These are phyloP conservation scores for Sciurus vulgaris DNA, from an alignment of 2,797 vertebrate genomes.

Conservation along the genomic window DNA sequence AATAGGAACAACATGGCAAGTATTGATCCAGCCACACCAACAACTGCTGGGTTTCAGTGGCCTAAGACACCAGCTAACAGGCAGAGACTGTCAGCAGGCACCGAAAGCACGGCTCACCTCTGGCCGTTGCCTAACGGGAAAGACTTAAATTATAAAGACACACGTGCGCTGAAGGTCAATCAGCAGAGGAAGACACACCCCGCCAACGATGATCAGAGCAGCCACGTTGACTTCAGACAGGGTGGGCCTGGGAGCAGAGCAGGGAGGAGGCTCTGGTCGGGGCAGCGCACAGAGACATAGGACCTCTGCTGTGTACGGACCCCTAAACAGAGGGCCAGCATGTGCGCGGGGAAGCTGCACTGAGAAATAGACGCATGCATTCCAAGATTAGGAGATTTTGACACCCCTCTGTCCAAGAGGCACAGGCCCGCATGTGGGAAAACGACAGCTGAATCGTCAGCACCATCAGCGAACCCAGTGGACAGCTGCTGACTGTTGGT, in stretches of 20 bases:
- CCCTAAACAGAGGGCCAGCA: not conserved
- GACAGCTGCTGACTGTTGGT: no score
- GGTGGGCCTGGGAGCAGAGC: not conserved
- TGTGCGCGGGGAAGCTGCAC: not conserved
- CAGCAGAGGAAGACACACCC: not conserved
- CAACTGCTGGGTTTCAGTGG: no score
- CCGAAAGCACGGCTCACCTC: not conserved
- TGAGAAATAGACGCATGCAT: not conserved
- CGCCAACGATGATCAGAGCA: not conserved
- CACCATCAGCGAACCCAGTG: not conserved
- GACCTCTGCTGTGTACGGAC: not conserved
- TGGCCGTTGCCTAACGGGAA: not conserved
- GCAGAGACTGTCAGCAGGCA: not conserved
- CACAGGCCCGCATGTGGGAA: not conserved
- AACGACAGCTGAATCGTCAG: not conserved
- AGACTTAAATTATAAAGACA: no score
- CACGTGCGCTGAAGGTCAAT: no score
- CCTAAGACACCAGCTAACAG: not conserved
- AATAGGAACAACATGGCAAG: not conserved
- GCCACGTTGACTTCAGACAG: not conserved
- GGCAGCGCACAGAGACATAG: not conserved
- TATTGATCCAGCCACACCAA: not conserved
- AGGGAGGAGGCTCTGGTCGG: no score
- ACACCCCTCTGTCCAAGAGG: not conserved
- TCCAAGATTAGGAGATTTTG: not conserved